Evolutionary conservation across 1,140 invertebrate species (phyloP).

Genomic region (Saccostrea cuccullata): DNA sequence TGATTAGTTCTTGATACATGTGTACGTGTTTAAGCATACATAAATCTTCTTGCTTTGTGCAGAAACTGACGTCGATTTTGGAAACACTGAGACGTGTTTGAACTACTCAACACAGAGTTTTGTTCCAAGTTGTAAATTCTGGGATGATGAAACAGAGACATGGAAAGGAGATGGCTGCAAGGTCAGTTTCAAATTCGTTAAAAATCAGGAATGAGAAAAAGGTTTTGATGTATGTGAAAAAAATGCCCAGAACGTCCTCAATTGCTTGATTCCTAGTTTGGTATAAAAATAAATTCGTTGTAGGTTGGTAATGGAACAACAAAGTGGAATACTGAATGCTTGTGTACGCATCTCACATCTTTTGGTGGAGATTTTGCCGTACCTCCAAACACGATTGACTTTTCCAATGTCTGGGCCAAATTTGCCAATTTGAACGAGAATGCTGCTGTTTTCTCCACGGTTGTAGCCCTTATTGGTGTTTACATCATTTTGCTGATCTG

Average conservation of each 20-base stretch:
- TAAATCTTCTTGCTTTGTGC: background rate
- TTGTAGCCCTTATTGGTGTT: constrained; percentile 79
- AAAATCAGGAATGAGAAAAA: too few relatives aligned
- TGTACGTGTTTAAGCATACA: background rate
- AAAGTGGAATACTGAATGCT: constrained; percentile 77
- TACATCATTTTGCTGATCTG: constrained; percentile 80
- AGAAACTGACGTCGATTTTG: constrained; percentile 48
- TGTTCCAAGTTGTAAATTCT: constrained; percentile 75
- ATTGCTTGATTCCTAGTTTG: too few relatives aligned
- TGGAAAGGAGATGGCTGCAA: constrained; percentile 75
- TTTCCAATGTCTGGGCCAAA: constrained; percentile 80
- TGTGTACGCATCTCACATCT: constrained; percentile 75
- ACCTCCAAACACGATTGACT: constrained; percentile 82
- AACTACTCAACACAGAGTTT: constrained; percentile 46
- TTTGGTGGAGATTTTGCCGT: constrained; percentile 82
- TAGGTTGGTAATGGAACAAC: constrained; percentile 74
- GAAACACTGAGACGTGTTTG: constrained; percentile 16
- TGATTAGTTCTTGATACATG: background rate
- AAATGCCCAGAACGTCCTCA: too few relatives aligned
- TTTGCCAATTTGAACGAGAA: constrained; percentile 76
- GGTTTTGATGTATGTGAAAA: too few relatives aligned
- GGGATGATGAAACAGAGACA: constrained; percentile 71
- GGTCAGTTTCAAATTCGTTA: background rate
- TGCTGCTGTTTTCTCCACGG: constrained; percentile 78
- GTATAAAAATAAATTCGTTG: background rate